A percentile compares a stretch with the other conserved stretches of the same genome.
Conservation (phyloP, 2,113 vertebrate genomes). For the Pteropus alecto region DNA sequence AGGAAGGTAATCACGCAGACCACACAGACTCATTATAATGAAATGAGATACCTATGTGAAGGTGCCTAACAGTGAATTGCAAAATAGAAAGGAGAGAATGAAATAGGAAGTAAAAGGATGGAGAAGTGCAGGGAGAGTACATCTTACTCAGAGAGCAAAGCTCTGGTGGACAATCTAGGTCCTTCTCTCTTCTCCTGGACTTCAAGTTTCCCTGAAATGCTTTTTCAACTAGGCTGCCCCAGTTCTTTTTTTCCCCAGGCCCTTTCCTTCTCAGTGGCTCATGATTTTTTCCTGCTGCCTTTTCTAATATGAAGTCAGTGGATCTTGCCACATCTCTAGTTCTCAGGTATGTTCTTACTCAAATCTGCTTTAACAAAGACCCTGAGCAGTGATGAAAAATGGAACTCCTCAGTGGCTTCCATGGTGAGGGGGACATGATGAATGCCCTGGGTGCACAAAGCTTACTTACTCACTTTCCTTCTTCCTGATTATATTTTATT, state of each 20-base stretch:
- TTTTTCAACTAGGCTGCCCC: background rate
- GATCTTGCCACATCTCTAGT: background rate
- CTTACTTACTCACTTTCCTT: background rate
- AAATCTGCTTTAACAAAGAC: background rate
- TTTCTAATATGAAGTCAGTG: background rate
- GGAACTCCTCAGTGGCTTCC: background rate
- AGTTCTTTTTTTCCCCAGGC: background rate
- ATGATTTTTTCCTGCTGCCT: background rate
- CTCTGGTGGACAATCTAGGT: background rate
- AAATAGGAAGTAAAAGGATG: background rate
- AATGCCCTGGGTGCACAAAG: background rate
- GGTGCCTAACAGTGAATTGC: background rate
- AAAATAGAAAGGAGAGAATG: background rate
- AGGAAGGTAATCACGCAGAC: background rate
- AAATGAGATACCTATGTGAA: background rate
- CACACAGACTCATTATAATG: background rate
- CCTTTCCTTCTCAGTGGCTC: background rate
- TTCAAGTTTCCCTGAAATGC: background rate
- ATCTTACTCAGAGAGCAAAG: background rate
- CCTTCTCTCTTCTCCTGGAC: background rate
- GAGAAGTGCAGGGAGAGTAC: background rate
- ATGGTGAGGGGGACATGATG: background rate
- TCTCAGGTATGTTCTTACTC: background rate
- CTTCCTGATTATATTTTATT: background rate
- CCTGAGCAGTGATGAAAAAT: background rate